Evolutionary conservation across 2,888 invertebrate species (phyloP).

Genomic region (Euzophera pinguis): DNA sequence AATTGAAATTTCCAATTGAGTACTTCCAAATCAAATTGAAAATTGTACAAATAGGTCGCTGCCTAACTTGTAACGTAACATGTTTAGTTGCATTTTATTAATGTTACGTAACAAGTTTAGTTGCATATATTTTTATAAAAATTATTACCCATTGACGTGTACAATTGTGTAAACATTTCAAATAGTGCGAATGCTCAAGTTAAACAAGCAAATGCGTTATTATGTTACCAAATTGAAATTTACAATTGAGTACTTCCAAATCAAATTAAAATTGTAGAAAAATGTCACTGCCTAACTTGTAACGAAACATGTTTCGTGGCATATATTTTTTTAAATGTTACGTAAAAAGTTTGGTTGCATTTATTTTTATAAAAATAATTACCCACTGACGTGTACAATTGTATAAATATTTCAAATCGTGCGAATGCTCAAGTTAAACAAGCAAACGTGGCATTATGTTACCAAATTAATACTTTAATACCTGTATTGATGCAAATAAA

Average conservation of each 20-base stretch:
- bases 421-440: conserved; percentile 6
- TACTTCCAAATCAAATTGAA: not conserved
- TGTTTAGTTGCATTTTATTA: no score
- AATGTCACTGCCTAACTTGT: no score
- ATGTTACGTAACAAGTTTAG: no score
- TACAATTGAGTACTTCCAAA: not conserved
- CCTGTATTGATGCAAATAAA: no score
- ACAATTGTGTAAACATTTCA: not conserved
- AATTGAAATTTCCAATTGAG: conserved; percentile 9
- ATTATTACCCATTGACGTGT: not conserved
- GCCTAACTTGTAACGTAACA: no score
- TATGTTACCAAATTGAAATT: conserved; percentile 8
- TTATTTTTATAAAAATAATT: no score
- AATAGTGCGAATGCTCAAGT: conserved; percentile 6
- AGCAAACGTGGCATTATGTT: conserved; percentile 1
- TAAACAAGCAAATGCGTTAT: not conserved
- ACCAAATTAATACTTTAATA: conserved; percentile 7
- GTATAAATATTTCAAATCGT: conserved; percentile 1
- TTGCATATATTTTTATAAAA: no score
- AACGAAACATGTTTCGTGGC: no score
- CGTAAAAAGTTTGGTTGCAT: no score
- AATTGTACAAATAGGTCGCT: not conserved
- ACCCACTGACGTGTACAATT: not conserved
- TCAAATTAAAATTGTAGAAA: not conserved
- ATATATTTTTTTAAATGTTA: no score